Base-by-base conservation (phyloP, 2,797 vertebrate species). In the Mastacembelus armatus region DNA sequence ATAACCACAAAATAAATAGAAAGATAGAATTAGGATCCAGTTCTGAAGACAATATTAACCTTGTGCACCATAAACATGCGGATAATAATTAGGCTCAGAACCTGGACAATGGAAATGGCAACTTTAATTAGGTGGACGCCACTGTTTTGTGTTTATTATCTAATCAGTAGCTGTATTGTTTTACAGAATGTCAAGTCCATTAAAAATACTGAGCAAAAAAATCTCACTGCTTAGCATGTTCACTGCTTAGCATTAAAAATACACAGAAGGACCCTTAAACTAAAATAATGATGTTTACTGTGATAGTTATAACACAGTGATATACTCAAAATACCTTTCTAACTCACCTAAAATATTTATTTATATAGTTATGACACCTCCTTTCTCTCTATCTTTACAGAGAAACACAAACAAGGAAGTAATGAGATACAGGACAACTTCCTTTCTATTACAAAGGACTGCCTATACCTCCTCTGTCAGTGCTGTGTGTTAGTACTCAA, bases 401-500 rank as follows among this genome's bases (percentile, higher is more conserved):
- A 56, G 67, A 82, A 54, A 58, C 22, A 40, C 15, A 62, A 54
- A 77, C 4, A 16, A 65, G 19, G 51, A 85, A 62, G 44, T 50
- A 57, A 69, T 7, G 39, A 51, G 19, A 15, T 11, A 15, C 29
- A 7, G 30, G 21, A 35, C 33, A 49, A 7, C 32, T 10, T 30
- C 22, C 29, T 21, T 45, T 58, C 22, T 14, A 16, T 33, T 4
- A 21, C 30, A 16, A 29, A 38, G 24, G 18, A 40, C 21, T 12
- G 6, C 15, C 10, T 22, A 10, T 10, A 4, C 32, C 33, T 21
- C 10, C 43, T 27, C 9, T 26, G 16, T 16, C 10, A 7, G 27
- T 22, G 50, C 11, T 33, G 48, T 44, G 19, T 36, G 38, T 84
- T 81, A 93, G 80, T 86, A 91, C 6, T 82, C 84, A 74, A 93